Evolutionary conservation across 2,113 vertebrate species (phyloP).

Genomic region (Xenus cinereus): DNA sequence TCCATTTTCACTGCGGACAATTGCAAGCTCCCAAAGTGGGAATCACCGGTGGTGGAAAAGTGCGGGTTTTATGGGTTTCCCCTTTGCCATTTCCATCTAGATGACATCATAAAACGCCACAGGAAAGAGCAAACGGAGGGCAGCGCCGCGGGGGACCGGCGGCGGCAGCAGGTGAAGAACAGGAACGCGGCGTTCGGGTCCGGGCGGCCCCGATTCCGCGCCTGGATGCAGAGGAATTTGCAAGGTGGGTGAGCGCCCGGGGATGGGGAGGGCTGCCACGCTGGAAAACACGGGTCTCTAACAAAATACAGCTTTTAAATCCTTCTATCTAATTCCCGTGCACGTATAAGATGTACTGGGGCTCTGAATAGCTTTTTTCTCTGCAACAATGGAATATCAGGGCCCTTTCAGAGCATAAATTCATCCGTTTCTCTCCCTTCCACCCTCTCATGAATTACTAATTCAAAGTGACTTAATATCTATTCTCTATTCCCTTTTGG

Average conservation of each 20-base stretch:
- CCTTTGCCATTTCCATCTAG: slow-evolving; percentile 33
- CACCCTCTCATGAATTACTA: slow-evolving; percentile 34
- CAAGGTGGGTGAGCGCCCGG: slow-evolving; percentile 21
- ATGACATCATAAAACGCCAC: slow-evolving; percentile 63
- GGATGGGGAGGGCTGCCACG: background rate
- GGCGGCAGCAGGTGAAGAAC: slow-evolving; percentile 26
- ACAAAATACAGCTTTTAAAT: background rate
- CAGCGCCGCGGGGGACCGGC: background rate
- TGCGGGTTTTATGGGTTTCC: background rate
- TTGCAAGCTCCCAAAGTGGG: background rate
- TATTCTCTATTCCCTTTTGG: slow-evolving; percentile 44
- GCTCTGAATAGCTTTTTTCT: slow-evolving; percentile 27
- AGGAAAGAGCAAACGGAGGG: background rate
- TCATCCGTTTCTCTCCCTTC: background rate
- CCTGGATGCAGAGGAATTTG: slow-evolving; percentile 57
- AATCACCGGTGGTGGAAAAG: background rate
- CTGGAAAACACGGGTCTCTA: background rate
- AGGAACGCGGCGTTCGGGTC: background rate
- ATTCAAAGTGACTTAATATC: slow-evolving; percentile 47
- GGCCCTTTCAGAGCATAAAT: slow-evolving; percentile 37
- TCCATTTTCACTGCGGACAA: rapidly evolving
- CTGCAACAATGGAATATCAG: background rate
- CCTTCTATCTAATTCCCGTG: background rate
- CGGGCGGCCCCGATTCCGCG: background rate
- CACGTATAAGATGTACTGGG: background rate